phyloP scores from a whole-genome alignment of 1,140 invertebrate species.

The Plectrocnemia conspersa region DNA sequence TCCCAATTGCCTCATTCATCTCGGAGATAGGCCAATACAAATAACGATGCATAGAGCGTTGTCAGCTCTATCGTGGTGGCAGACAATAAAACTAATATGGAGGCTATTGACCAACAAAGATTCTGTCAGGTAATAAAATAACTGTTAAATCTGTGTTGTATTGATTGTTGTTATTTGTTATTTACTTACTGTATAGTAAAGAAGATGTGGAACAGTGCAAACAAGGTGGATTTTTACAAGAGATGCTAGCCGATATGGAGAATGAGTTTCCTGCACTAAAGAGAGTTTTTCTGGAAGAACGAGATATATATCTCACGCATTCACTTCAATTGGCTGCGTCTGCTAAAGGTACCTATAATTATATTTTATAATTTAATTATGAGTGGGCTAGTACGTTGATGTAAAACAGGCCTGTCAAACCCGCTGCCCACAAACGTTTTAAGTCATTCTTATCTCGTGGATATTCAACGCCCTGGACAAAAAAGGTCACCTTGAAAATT shows the following conservation, averaged over 20 bases:
- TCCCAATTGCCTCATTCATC: constrained; percentile 75
- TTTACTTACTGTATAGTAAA: constrained; percentile 51
- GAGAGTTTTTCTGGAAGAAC: constrained; percentile 88
- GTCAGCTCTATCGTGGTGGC: constrained; percentile 76
- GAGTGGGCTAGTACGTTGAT: too few species aligned
- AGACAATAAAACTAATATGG: constrained; percentile 82
- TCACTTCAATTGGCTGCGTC: constrained; percentile 74
- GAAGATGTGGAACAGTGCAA: constrained; percentile 94
- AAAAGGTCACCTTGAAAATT: too few species aligned
- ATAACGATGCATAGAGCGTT: constrained; percentile 86
- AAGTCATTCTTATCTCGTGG: too few species aligned
- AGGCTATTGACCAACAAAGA: constrained; percentile 73
- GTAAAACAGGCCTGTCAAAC: too few species aligned
- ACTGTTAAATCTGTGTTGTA: not conserved
- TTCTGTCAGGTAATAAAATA: constrained; percentile 63
- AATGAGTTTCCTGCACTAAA: constrained; percentile 87
- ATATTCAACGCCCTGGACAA: too few species aligned
- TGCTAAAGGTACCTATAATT: constrained; percentile 15
- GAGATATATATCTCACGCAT: constrained; percentile 86
- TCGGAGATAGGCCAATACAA: constrained; percentile 88
- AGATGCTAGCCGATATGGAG: constrained; percentile 86
- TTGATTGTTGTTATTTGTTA: not conserved
- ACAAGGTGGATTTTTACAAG: constrained; percentile 82
- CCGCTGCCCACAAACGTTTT: too few species aligned
- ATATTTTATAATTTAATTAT: not conserved